phyloP scores from a whole-genome alignment of 2,113 vertebrate species.

The Peucedramus taeniatus region DNA sequence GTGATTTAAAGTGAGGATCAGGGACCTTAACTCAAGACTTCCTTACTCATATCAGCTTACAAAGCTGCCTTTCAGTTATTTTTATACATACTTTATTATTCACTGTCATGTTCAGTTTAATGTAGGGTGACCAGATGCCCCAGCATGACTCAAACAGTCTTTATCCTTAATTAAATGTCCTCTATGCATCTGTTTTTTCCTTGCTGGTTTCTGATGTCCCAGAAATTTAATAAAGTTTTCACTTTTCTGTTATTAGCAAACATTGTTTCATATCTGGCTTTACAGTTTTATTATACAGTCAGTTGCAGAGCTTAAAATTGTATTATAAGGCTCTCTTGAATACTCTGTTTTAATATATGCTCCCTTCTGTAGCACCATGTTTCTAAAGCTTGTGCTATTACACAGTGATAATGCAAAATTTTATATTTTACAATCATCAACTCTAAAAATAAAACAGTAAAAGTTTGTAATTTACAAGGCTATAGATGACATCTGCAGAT shows the following conservation, averaged over 20 bases:
- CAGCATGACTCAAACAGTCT: neutral
- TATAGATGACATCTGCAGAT: conserved; percentile 53
- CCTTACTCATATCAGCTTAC: neutral
- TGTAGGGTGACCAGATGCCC: conserved; percentile 10
- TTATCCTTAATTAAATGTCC: conserved; percentile 30
- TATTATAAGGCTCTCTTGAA: conserved; percentile 43
- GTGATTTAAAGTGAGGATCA: neutral
- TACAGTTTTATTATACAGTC: conserved; percentile 57
- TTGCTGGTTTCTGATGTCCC: neutral
- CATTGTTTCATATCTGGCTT: conserved; percentile 18
- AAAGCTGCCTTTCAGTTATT: neutral
- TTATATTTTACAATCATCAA: conserved; percentile 55
- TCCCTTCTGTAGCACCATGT: conserved; percentile 3
- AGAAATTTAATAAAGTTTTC: conserved; percentile 28
- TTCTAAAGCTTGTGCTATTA: conserved; percentile 42
- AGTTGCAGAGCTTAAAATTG: conserved; percentile 23
- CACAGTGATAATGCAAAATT: conserved; percentile 42
- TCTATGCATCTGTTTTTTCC: neutral
- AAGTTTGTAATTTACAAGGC: conserved; percentile 63
- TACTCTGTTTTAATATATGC: conserved; percentile 26
- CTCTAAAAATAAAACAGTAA: conserved; percentile 54
- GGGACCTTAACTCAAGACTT: neutral
- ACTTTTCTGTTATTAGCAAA: conserved; percentile 53
- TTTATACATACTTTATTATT: neutral
- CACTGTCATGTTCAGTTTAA: neutral